Percentiles rank a stretch among this genome's conserved stretches.
Evolutionary conservation across 1,140 invertebrate species (phyloP).

Genomic region (Zaprionus camerounensis): DNA sequence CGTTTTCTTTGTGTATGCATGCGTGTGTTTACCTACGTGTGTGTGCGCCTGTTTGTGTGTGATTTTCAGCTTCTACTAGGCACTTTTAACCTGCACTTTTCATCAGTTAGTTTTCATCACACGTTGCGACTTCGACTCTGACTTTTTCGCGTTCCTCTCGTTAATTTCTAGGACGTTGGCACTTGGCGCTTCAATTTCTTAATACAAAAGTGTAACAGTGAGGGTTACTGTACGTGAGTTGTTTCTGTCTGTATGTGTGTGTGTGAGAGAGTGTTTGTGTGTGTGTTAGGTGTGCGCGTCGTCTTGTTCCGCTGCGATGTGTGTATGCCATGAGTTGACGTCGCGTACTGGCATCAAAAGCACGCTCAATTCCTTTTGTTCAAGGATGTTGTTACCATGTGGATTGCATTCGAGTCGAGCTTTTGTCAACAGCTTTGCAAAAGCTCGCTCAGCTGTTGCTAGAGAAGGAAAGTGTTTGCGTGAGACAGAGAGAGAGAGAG

Average conservation of each 20-base stretch:
- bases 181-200: conserved; percentile 70
- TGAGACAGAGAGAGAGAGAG: neutral
- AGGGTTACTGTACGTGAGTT: conserved; percentile 7
- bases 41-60: conserved; percentile 28
- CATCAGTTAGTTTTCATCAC: conserved; percentile 8
- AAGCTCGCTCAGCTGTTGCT: conserved; percentile 68
- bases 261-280: conserved; percentile 33
- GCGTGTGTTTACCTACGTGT: conserved; percentile 30
- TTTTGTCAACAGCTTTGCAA: conserved; percentile 57
- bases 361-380: conserved; percentile 65
- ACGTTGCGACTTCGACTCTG: conserved; percentile 19
- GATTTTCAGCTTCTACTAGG: conserved; percentile 62
- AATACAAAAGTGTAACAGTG: conserved; percentile 32
- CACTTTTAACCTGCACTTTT: conserved; percentile 80
- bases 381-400: conserved; percentile 71
- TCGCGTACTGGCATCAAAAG: conserved; percentile 73
- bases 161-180: conserved; percentile 62
- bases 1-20: conserved; percentile 66
- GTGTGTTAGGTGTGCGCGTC: conserved; percentile 30
- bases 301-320: conserved; percentile 52
- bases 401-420: conserved; percentile 64
- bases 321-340: conserved; percentile 68
- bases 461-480: conserved; percentile 58
- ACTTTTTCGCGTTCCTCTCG: neutral
- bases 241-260: conserved; percentile 23